A percentile compares a stretch with the other conserved stretches of the same genome.
These are phyloP conservation scores for Axea sp. DNA, from an alignment of 2,888 invertebrate genomes.

Conservation along the genomic window DNA sequence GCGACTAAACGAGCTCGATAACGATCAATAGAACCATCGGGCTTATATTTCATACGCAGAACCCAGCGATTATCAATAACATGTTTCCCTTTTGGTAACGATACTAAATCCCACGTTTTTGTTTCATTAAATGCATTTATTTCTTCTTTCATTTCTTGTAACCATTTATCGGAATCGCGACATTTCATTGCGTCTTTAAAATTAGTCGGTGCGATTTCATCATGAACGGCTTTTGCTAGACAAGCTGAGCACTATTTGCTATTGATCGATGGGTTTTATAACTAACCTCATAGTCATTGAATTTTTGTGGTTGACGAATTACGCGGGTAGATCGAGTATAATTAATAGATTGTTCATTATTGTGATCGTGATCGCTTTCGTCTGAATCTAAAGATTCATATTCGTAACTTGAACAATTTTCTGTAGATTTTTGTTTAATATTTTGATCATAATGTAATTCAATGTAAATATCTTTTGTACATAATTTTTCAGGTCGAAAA, in stretches of 20 bases:
- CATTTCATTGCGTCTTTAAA: constrained; percentile 42
- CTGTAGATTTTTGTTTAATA: too few species aligned
- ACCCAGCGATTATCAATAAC: constrained; percentile 62
- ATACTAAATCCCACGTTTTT: constrained; percentile 51
- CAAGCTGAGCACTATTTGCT: constrained; percentile 34
- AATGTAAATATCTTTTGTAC: constrained; percentile 27
- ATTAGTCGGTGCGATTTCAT: constrained; percentile 35
- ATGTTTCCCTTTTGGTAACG: constrained; percentile 41
- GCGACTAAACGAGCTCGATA: constrained; percentile 50
- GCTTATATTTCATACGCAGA: constrained; percentile 53
- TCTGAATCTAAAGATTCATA: too few species aligned
- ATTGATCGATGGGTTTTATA: constrained; percentile 11
- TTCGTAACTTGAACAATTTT: too few species aligned
- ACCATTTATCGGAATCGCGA: constrained; percentile 29
- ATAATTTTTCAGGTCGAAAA: constrained; percentile 50
- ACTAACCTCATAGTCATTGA: constrained; percentile 8
- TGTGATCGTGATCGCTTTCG: too few species aligned
- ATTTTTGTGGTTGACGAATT: constrained; percentile 14
- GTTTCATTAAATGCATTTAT: constrained; percentile 32
- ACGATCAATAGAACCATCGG: constrained; percentile 56
- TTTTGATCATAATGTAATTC: too few species aligned
- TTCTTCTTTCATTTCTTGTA: constrained; percentile 35
- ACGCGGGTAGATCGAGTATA: constrained; percentile 6
- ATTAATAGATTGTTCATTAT: too few species aligned
- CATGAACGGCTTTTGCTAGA: constrained; percentile 29